Evolutionary conservation across 1,140 invertebrate species (phyloP), one percentile per base, ranked within the genome.

Genomic region (Euwallacea fornicatus): DNA sequence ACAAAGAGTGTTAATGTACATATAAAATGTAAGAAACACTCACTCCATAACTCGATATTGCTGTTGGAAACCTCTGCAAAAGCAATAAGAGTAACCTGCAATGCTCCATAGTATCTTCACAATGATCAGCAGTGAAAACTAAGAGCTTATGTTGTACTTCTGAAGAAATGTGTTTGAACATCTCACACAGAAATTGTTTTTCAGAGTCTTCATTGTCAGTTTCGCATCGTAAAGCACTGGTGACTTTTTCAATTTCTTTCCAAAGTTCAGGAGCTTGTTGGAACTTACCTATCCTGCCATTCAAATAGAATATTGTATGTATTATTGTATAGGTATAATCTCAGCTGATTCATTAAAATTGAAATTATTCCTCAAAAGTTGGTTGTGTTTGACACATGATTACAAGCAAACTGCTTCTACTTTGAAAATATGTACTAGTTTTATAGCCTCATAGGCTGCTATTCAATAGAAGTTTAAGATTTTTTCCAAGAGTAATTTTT

Each of bases 81-180:
- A 95, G 84, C 50, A 95, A 79, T 42, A 96, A 84, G 54, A 93
- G 82, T 56, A 95, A 82, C 74, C 91, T 86, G 80, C 93, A 94
- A 81, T 94, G 92, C 78, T 95, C 92, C 86, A 94, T 90, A 33
- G 91, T 93, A 79, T 95, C 92, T 80, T 92, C 91, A 77, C 91
- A 92, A 69, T 92, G 89, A 82, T 95, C 92, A 21, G 93, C 92
- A 70, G 92, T 93, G 71, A 90, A 88, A 68, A 94, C 83, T 10
- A 96, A 83, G 63, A 93, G 83, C 66, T 88, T 87, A 71, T 91
- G 88, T 78, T 93, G 92, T 15, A 93, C 86, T 74, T 92, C 91
- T 75, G 77, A 76, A 2, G 79, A 77, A 61, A 82, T 80, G 69
- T 82, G 79, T 62, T 78, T 79, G 69, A 85, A 85, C 81, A 84